Conservation (phyloP, 53 echinoderm and acorn worm species). For the Astropecten irregularis region DNA sequence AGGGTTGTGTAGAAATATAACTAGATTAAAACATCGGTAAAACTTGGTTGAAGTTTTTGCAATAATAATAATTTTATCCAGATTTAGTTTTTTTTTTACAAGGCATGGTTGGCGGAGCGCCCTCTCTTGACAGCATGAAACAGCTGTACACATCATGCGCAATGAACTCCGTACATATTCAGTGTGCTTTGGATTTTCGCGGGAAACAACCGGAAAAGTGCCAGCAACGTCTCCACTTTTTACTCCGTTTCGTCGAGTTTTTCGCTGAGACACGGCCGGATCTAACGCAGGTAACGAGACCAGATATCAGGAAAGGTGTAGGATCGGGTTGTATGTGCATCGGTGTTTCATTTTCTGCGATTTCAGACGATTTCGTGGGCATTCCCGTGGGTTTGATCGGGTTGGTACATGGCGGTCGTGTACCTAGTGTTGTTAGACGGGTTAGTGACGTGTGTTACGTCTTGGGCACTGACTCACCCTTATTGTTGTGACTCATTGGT, state of each 20-base stretch:
- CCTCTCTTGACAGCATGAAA: no score
- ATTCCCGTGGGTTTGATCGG: not conserved
- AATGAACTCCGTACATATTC: not conserved
- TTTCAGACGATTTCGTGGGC: not conserved
- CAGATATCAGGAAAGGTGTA: not conserved
- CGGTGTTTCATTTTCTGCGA: not conserved
- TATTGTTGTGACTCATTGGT: no score
- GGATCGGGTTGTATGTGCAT: no score
- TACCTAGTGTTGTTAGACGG: not conserved
- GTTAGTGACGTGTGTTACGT: no score
- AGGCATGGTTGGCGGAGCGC: no score
- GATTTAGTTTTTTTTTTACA: no score
- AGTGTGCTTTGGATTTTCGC: slow-evolving; percentile 53
- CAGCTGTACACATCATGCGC: no score
- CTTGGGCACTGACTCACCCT: no score
- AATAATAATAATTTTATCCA: no score
- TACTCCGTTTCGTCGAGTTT: slow-evolving; percentile 14
- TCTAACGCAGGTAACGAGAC: not conserved
- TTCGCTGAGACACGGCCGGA: not conserved
- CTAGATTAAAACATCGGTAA: no score
- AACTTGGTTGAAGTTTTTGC: no score
- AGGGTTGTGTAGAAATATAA: no score
- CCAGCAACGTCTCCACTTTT: not conserved
- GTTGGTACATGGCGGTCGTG: not conserved
- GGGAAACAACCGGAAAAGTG: slow-evolving; percentile 41